Evolutionary conservation across 2,888 invertebrate genomes (phyloP).

Genomic region (Hypercompe scribonia): DNA sequence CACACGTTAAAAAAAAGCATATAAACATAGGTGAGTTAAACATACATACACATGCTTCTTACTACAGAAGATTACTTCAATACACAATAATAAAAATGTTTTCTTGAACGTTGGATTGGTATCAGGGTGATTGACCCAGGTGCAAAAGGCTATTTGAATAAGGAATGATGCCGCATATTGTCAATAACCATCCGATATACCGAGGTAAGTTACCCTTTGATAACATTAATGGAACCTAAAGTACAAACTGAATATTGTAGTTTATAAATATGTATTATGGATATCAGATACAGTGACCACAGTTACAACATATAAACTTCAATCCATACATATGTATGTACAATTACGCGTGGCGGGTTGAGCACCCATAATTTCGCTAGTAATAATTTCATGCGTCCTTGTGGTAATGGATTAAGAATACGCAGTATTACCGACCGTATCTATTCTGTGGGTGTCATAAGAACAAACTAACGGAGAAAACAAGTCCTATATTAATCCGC

Average conservation of each 20-base stretch:
- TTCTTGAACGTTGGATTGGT: conserved; percentile 19
- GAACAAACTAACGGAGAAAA: too few relatives aligned
- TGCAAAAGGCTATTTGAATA: conserved; percentile 53
- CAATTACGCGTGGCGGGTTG: not conserved
- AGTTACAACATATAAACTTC: not conserved
- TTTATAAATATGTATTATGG: not conserved
- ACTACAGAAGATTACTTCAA: conserved; percentile 1
- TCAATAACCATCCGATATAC: conserved; percentile 42
- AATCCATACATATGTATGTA: too few relatives aligned
- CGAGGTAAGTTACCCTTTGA: conserved; percentile 25
- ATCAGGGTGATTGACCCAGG: conserved; percentile 28
- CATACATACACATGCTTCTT: too few relatives aligned
- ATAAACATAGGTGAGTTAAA: too few relatives aligned
- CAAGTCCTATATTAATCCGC: too few relatives aligned
- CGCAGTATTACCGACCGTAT: too few relatives aligned
- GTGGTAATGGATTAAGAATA: too few relatives aligned
- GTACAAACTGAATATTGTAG: not conserved
- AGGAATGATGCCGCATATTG: conserved; percentile 53
- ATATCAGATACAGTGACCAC: not conserved
- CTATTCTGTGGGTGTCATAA: too few relatives aligned
- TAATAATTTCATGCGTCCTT: too few relatives aligned
- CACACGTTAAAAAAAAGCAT: too few relatives aligned
- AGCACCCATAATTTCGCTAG: too few relatives aligned
- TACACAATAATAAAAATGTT: conserved; percentile 28
- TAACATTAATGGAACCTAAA: not conserved